Evolutionary conservation across 2,888 invertebrate genomes (phyloP), one percentile per base, ranked within the genome.

Genomic region (Diaperis boleti): DNA sequence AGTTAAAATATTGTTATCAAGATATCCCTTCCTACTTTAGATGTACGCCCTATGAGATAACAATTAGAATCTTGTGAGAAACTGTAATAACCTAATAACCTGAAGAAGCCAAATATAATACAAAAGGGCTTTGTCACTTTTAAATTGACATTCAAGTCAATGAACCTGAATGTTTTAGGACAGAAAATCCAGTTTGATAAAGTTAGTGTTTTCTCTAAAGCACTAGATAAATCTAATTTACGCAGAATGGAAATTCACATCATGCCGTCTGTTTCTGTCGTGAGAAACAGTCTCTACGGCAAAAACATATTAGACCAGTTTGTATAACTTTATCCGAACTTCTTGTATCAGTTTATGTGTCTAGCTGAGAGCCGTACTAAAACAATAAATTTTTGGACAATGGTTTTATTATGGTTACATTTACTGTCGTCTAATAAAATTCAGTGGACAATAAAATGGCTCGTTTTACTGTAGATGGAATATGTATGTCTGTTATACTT

Each of bases 361-460:
- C 56, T 45, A 33, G 56, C 56, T 56, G 56, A 22, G 56, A 33
- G 20, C 54, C 17, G 26, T 45, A 35, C 45, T 54, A 54, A 37
- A 50, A 47, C 56, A 45, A 59, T 63, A 63, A 59, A 63, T 63
- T 59, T 47, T 37, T 59, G 52, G 63, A 63, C 59, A 63, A 63
- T 63, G 54, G 63, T 63, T 63, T 63, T 57, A 59, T 63, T 63
- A 63, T 52, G 39, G 57, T 45, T 52, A 33, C 63, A 50, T 63
- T 63, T 63, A 63, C 59, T 29, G 37, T 33, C 17, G 45, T 18
- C 47, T 50, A 54, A 63, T 63, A 63, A 63, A 63, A 54, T 63
- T 54, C 54, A 47, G 45, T 55, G 22, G 14, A 47, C 55, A 52
- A 63, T 63, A 63, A 63, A 63, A 62, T 37, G 29, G 37, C 11